Evolutionary conservation across 1,140 invertebrate genomes (phyloP), one percentile per base, ranked within the genome.

Genomic region (Brachionus manjavacas): DNA sequence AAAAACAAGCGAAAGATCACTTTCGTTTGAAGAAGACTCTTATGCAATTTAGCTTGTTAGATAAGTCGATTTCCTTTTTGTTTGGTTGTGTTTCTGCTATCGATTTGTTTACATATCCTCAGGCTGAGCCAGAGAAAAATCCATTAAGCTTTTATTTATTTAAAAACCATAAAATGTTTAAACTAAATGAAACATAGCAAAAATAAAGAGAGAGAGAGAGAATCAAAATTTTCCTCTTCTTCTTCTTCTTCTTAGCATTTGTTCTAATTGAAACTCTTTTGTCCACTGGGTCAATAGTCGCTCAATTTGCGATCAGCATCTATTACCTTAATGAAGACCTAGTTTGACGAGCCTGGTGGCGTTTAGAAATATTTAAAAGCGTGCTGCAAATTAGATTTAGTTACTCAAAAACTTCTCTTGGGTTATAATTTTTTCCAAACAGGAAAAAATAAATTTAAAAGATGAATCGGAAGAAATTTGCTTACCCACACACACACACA

Each of bases 1-100:
- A 74, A 74, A 74, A 74, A 74, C 39, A 74, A 74, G 14, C 25
- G 31, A 70, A 70, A 74, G 70, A 74, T 74, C 70, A 74, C n/a
- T 39, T 28, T 28, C n/a, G 14, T 39, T 41, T 41, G 39, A 74
- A 74, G 16, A 74, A 74, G 16, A 74, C 31, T 74, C 70, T 74
- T 74, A 74, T 41, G 39, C 39, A 74, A 74, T 74, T 74, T 14
- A 43, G 46, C 70, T 74, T 74, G 70, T 74, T 41, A 41, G 70
- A 74, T 74, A 74, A 74, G 70, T 43, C 66, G 28, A 68, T 68
- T 64, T 60, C n/a, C 46, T 52, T n/a, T 60, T 60, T 60, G 16
- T 60, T 60, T 60, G n/a, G 16, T 20, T 60, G 52, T 20, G 52
- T 52, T 60, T 60, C 52, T 60, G 52, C 16, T 60, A 60, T 60